Conservation (phyloP, 2,888 invertebrate genomes). For the Xanthia togata region DNA sequence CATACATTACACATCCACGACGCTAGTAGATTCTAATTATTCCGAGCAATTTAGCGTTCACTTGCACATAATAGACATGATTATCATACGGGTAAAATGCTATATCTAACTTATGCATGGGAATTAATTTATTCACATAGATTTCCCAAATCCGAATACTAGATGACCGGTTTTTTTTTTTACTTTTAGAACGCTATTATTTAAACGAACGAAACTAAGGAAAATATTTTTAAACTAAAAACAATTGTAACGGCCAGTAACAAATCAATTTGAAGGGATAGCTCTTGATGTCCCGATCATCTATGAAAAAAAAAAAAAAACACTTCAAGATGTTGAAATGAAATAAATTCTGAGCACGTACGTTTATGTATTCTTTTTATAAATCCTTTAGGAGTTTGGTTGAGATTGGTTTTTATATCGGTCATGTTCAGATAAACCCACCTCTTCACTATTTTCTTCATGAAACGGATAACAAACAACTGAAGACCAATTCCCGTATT, state of each 20-base stretch:
- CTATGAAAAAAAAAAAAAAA: neutral
- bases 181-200: neutral
- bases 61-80: slow-evolving; percentile 23
- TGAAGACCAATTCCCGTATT: neutral
- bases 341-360: neutral
- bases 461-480: neutral
- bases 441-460: neutral
- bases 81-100: slow-evolving; percentile 17
- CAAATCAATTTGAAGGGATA: neutral
- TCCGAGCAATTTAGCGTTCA: slow-evolving; percentile 41
- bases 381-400: neutral
- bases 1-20: slow-evolving; percentile 25
- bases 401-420: no score
- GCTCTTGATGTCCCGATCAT: neutral
- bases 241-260: neutral
- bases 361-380: neutral
- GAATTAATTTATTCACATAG: neutral
- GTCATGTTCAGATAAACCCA: neutral
- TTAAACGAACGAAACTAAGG: no score
- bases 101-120: slow-evolving; percentile 3
- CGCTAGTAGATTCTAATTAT: slow-evolving; percentile 52
- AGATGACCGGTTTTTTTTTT: neutral
- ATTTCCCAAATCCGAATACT: neutral
- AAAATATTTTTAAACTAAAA: neutral
- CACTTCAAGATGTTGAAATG: neutral